Evolutionary conservation across 2,113 vertebrate species (phyloP), one percentile per base, ranked within the genome.

Genomic region (Bos javanicus): DNA sequence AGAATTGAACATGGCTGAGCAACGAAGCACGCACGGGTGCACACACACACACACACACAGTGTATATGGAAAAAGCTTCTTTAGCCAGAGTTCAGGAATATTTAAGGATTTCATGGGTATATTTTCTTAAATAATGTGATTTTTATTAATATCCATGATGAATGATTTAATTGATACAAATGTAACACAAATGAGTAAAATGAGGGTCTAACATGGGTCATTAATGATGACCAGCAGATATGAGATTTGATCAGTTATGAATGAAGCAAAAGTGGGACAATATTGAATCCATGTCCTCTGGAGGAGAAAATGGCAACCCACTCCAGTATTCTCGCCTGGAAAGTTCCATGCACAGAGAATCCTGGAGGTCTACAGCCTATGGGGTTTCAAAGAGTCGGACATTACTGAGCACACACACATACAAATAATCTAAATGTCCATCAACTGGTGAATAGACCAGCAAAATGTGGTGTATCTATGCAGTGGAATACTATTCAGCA

Each of bases 391-490:
- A 43, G 36, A 43, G 71, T 74, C 0, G 0, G 1, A 25, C 71
- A 74, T 1, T 1, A 74, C 36, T 74, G 71, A 39, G 8, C 64
- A 12, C 1, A 17, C 17, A 36, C 19, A 19, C n/a, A 36, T 11
- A 71, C 4, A 71, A 5, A 11, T 23, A 36, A 36, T 36, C 4
- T 36, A 36, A 71, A 36, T 12, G 64, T 71, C n/a, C n/a, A 6
- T 71, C n/a, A 71, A 0, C 19, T 71, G n/a, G 64, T 71, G n/a
- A 71, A 11, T 10, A 71, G 17, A 23, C 17, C 2, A 21, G 33
- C 17, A 0, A 21, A 23, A 36, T 1, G 9, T 71, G 19, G 19
- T 71, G 0, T 36, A 36, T 71, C n/a, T 36, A 6, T 21, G n/a
- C 9, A 36, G 8, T 11, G 64, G 19, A 71, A 6, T 12, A 36